Evolutionary conservation across 2,797 vertebrate genomes (phyloP).

Genomic region (Sebastes wilsoni): DNA sequence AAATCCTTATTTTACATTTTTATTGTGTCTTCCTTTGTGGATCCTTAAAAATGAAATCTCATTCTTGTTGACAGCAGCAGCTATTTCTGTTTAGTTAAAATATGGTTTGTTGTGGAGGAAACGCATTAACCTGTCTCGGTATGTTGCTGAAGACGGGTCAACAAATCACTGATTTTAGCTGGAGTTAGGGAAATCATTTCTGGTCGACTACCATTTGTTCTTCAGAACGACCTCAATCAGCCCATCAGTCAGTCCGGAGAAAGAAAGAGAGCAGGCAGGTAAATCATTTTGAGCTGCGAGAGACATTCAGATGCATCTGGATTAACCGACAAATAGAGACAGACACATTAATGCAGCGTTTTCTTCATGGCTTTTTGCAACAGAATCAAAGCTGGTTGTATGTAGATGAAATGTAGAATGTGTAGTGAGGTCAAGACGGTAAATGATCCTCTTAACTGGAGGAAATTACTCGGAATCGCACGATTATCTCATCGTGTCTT

Average conservation of each 20-base stretch:
- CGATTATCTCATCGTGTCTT: constrained; percentile 14
- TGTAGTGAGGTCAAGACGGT: constrained; percentile 18
- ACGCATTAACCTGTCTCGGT: constrained; percentile 52
- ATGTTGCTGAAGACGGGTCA: constrained; percentile 38
- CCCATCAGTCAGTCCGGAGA: constrained; percentile 30
- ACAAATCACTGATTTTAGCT: constrained; percentile 49
- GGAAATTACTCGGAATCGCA: constrained; percentile 41
- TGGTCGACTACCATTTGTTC: constrained; percentile 32
- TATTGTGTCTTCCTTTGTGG: neutral
- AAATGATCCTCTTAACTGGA: constrained; percentile 32
- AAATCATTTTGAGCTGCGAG: constrained; percentile 24
- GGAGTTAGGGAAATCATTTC: constrained; percentile 50
- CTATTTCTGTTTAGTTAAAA: constrained; percentile 38
- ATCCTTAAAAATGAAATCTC: constrained; percentile 13
- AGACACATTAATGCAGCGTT: neutral
- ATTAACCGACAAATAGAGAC: constrained; percentile 13
- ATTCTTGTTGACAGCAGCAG: constrained; percentile 12
- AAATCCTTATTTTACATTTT: constrained; percentile 19
- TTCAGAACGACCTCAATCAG: constrained; percentile 48
- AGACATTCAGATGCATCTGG: constrained; percentile 7
- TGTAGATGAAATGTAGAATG: constrained; percentile 1
- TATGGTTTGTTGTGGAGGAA: constrained; percentile 39
- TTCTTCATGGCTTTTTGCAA: neutral
- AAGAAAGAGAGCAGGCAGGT: constrained; percentile 4
- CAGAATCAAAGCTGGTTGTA: constrained; percentile 10